Evolutionary conservation across 1,140 invertebrate genomes (phyloP).

Genomic region (Chrysomallon squamiferum): DNA sequence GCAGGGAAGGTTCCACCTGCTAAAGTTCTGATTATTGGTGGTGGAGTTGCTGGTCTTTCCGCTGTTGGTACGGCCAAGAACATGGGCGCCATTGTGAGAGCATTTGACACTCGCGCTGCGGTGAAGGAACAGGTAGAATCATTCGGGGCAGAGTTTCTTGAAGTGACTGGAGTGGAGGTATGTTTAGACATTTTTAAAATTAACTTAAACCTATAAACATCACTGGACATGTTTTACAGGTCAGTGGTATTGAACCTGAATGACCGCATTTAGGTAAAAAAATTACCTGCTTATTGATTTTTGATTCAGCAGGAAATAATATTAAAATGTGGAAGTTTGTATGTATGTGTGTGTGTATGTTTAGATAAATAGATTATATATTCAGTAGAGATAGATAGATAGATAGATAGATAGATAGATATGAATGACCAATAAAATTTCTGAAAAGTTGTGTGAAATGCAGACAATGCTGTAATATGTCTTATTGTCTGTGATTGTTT

Average conservation of each 20-base stretch:
- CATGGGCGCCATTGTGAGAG: conserved; percentile 88
- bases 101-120: conserved; percentile 85
- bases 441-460: no score
- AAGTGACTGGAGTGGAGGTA: conserved; percentile 68
- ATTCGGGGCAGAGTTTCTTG: conserved; percentile 85
- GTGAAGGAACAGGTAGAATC: conserved; percentile 92
- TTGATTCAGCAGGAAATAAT: no score
- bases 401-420: no score
- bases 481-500: no score
- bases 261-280: background rate
- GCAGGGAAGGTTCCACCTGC: conserved; percentile 86
- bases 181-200: background rate
- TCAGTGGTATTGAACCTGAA: background rate
- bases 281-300: no score
- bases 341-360: no score
- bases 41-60: conserved; percentile 86
- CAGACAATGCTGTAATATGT: no score
- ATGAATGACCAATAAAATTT: no score
- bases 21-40: conserved; percentile 86
- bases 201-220: background rate
- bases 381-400: no score
- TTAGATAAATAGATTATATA: no score
- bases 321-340: no score
- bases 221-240: background rate
- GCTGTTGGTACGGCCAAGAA: conserved; percentile 85